Conservation (phyloP, 2,888 invertebrate species). For the Chrysomela aeneicollis region DNA sequence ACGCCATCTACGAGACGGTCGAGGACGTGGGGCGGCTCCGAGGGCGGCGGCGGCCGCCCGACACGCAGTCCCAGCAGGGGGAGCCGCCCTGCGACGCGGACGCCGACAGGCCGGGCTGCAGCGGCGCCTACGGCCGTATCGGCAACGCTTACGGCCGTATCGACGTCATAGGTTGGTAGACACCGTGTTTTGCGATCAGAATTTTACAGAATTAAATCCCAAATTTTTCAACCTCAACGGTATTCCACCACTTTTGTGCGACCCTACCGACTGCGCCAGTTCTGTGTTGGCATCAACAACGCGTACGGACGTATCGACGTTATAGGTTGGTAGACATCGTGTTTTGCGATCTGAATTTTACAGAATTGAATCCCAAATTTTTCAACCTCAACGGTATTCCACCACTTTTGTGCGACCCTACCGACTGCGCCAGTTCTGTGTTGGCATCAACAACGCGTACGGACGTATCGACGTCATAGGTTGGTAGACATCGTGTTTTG, state of each 20-base stretch:
- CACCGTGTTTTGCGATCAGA: too few relatives aligned
- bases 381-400: too few relatives aligned
- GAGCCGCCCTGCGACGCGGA: conserved; percentile 51
- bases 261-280: too few relatives aligned
- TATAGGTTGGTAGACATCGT: conserved; percentile 44
- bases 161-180: conserved; percentile 60
- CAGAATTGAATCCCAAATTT: too few relatives aligned
- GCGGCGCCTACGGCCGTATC: conserved; percentile 58
- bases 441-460: conserved; percentile 62
- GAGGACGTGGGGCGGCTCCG: conserved; percentile 61
- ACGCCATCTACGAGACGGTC: conserved; percentile 66
- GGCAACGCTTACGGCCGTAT: conserved; percentile 65
- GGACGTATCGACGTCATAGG: conserved; percentile 65
- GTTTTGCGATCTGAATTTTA: too few relatives aligned
- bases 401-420: too few relatives aligned
- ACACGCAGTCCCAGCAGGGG: conserved; percentile 31
- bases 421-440: too few relatives aligned
- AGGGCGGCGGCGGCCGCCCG: conserved; percentile 20
- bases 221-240: too few relatives aligned
- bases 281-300: conserved; percentile 60
- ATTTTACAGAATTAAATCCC: too few relatives aligned
- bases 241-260: too few relatives aligned
- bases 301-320: conserved; percentile 66
- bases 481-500: neutral
- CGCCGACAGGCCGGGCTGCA: conserved; percentile 50